phyloP scores from a whole-genome alignment of 2,888 invertebrate species.

The Amphipoea oculea region DNA sequence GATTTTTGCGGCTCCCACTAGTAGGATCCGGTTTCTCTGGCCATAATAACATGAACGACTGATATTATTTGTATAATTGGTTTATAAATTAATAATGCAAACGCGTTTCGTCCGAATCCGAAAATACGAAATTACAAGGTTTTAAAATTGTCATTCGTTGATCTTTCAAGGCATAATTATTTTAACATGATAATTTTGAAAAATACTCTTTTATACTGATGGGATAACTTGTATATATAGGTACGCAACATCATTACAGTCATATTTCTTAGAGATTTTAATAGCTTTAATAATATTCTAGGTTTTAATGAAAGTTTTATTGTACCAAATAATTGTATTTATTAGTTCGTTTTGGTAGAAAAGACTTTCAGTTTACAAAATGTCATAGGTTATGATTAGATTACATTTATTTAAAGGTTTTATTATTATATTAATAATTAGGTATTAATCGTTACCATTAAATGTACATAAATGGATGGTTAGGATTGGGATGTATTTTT shows the following conservation, averaged over 20 bases:
- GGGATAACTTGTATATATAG: constrained; percentile 75
- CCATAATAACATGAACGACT: constrained; percentile 78
- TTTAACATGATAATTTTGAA: constrained; percentile 54
- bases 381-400: constrained; percentile 83
- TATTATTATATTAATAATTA: constrained; percentile 77
- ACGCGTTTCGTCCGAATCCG: constrained; percentile 68
- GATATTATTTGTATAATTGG: constrained; percentile 72
- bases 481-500: constrained; percentile 78
- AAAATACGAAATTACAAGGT: constrained; percentile 61
- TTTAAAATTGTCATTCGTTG: constrained; percentile 55
- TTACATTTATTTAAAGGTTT: constrained; percentile 82
- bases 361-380: constrained; percentile 86
- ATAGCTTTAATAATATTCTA: constrained; percentile 88
- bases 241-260: constrained; percentile 83
- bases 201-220: constrained; percentile 54
- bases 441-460: constrained; percentile 86
- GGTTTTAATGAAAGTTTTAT: constrained; percentile 82
- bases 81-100: constrained; percentile 44
- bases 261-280: constrained; percentile 83
- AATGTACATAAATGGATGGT: constrained; percentile 78
- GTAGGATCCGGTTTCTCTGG: constrained; percentile 77
- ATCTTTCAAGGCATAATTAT: constrained; percentile 48
- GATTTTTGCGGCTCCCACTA: constrained; percentile 65
- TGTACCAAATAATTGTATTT: constrained; percentile 90
- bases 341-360: constrained; percentile 86